Evolutionary conservation across 2,797 vertebrate species (phyloP).

Genomic region (Sebastes trivittatus): DNA sequence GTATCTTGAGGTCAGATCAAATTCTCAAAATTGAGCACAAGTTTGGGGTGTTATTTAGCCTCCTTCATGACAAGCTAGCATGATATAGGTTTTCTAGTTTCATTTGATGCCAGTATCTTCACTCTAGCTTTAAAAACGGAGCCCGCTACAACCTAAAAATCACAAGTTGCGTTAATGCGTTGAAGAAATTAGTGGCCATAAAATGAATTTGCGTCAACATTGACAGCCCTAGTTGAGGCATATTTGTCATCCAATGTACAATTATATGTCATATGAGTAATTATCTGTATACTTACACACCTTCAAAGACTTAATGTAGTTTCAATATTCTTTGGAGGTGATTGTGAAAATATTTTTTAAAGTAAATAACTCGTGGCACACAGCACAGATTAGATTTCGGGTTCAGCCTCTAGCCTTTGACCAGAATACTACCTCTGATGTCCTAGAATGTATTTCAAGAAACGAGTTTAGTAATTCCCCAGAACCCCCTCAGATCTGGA

Average conservation of each 20-base stretch:
- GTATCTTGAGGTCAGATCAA: no score
- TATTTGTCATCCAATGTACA: background rate
- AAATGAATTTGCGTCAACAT: no score
- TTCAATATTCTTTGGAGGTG: background rate
- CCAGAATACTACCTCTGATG: constrained; percentile 1
- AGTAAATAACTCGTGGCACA: background rate
- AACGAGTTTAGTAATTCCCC: constrained; percentile 2
- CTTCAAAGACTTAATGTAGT: background rate
- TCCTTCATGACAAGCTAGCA: no score
- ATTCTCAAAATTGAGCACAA: no score
- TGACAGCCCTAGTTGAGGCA: no score
- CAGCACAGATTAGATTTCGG: background rate
- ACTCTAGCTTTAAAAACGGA: no score
- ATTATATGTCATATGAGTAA: background rate
- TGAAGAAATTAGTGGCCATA: no score
- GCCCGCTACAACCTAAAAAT: no score
- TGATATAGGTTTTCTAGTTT: no score
- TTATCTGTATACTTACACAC: background rate
- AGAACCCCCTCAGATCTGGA: constrained; percentile 4
- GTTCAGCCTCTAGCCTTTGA: background rate
- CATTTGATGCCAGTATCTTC: no score
- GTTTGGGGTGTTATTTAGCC: no score
- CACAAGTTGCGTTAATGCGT: no score
- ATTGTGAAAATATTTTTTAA: background rate
- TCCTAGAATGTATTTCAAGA: constrained; percentile 24